Conservation (phyloP, 2,888 invertebrate genomes). For the Cetonia aurata region DNA sequence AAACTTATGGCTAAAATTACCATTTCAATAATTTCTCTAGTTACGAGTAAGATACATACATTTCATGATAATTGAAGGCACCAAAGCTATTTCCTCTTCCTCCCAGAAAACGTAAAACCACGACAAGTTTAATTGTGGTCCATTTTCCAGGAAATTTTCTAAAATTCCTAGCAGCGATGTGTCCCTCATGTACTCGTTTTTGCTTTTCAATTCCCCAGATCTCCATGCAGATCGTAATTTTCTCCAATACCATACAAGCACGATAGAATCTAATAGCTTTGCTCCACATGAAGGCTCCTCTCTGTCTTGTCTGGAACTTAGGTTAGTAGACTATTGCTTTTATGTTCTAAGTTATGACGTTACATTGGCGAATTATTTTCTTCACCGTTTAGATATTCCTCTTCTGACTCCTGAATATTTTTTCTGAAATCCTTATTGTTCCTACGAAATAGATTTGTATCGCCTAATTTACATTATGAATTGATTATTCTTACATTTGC, state of each 20-base stretch:
- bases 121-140: constrained; percentile 12
- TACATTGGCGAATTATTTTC: background rate
- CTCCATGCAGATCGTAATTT: constrained; percentile 16
- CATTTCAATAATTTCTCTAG: background rate
- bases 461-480: background rate
- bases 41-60: constrained; percentile 5
- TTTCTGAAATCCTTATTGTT: constrained; percentile 8
- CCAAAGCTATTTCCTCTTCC: constrained; percentile 19
- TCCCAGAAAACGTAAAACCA: constrained; percentile 23
- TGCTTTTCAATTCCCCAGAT: constrained; percentile 8
- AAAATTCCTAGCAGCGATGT: constrained; percentile 17
- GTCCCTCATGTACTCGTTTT: constrained; percentile 23
- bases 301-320: background rate
- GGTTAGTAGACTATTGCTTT: background rate
- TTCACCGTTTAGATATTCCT: no score
- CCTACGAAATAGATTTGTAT: background rate
- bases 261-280: constrained; percentile 20
- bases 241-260: constrained; percentile 26
- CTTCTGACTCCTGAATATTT: no score
- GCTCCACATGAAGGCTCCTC: background rate
- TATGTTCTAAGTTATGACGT: background rate
- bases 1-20: constrained; percentile 22
- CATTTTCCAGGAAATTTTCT: constrained; percentile 19
- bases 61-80: constrained; percentile 21
- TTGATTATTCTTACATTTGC: constrained; percentile 10